Evolutionary conservation across 2,113 vertebrate species (phyloP), one percentile per base, ranked within the genome.

Genomic region (Candoia aspera): DNA sequence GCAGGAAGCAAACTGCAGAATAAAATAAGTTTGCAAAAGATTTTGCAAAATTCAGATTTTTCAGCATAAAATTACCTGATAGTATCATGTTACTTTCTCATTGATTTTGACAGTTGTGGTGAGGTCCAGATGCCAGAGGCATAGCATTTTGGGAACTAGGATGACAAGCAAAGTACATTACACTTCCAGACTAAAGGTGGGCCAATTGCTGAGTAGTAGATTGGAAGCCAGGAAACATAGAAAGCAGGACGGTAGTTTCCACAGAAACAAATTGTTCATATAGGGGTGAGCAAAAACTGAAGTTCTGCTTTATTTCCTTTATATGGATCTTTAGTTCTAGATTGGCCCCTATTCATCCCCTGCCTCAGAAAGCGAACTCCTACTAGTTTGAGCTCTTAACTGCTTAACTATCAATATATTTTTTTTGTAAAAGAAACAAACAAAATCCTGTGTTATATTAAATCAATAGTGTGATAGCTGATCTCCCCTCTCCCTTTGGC

Each of bases 381-480:
- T 33, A 79, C 8, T 42, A 79, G 0, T 79, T 46, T 59, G 54
- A 84, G 4, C 55, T 19, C 33, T 83, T 37, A 57, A 90, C 11
- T 33, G 29, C 10, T 49, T 90, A 37, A 57, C 53, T 33, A 8
- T 19, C 15, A 86, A 33, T n/a, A 29, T 33, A n/a, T 68, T 29
- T 10, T n/a, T 79, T 42, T 79, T 17, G 17, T 79, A 84, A 26
- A 49, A n/a, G 29, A 46, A 46, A 46, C 12, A 88, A 90, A 87
- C n/a, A 94, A 55, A 0, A 0, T 91, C 73, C 59, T 90, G 90
- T 86, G 84, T 91, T 90, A 62, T 89, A 54, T 89, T 94, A 88
- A 49, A 6, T 37, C 91, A 59, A 0, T 91, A 86, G 26, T 85
- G 84, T n/a, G 90, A 93, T 88, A 95, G 95, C 93, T 87, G n/a